Conservation (phyloP, 2,888 invertebrate species). For the Oxycera nigricornis region DNA sequence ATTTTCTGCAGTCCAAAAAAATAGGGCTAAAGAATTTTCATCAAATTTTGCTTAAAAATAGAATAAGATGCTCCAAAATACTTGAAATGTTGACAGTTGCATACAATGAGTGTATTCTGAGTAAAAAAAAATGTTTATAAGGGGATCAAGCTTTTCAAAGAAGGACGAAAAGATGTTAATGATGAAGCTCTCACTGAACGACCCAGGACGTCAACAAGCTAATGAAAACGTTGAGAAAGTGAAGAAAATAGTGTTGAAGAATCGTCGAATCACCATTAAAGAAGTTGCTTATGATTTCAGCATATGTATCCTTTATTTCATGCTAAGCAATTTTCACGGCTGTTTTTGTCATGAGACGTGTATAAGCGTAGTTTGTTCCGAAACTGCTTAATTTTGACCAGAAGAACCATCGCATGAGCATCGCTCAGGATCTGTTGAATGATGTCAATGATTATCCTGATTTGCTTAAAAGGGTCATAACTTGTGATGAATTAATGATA, state of each 20-base stretch:
- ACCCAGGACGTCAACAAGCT: background rate
- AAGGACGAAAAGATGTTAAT: background rate
- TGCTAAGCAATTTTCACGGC: background rate
- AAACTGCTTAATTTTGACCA: background rate
- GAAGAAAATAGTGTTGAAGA: background rate
- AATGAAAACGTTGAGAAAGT: background rate
- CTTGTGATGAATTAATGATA: background rate
- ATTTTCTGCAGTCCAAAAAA: background rate
- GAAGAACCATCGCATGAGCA: background rate
- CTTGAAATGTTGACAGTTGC: background rate
- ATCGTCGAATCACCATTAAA: background rate
- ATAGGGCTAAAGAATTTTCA: background rate
- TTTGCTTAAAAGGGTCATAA: background rate
- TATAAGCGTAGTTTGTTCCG: background rate
- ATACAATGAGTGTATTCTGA: background rate
- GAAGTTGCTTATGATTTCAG: background rate
- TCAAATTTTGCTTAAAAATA: background rate
- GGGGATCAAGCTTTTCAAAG: background rate
- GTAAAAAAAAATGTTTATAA: background rate
- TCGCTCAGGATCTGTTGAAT: background rate
- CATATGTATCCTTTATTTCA: background rate
- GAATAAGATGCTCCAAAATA: background rate
- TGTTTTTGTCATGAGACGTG: no score
- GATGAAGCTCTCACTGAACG: background rate
- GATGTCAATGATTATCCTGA: background rate